These are phyloP conservation scores for Drosophila infuscata DNA, from an alignment of 2,888 invertebrate genomes.

Conservation along the genomic window DNA sequence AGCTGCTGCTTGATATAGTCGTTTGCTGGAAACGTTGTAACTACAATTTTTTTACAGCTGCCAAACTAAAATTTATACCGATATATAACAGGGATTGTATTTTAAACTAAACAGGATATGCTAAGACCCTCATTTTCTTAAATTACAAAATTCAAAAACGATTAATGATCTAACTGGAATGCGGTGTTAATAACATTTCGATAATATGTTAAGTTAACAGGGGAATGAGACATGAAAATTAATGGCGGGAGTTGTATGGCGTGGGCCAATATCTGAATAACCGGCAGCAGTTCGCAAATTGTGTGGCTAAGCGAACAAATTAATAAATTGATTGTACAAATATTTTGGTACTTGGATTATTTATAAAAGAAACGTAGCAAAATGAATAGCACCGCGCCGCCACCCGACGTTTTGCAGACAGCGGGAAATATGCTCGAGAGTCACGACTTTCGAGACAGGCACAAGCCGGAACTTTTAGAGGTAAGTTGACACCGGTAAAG, in stretches of 20 bases:
- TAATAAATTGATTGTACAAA: conserved; percentile 1
- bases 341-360: conserved; percentile 3
- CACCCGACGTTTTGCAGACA: conserved; percentile 89
- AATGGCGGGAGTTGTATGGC: conserved; percentile 65
- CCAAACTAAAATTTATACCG: background rate
- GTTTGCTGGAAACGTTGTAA: background rate
- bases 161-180: background rate
- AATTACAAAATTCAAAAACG: background rate
- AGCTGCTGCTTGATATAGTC: background rate
- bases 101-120: too few species aligned
- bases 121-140: too few species aligned
- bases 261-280: conserved; percentile 41
- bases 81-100: background rate
- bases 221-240: conserved; percentile 27
- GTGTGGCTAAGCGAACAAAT: background rate
- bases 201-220: conserved; percentile 19
- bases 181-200: conserved; percentile 28
- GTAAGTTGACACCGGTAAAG: conserved; percentile 57
- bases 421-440: conserved; percentile 93
- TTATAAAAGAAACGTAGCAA: background rate
- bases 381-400: conserved; percentile 81
- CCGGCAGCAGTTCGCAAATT: conserved; percentile 52
- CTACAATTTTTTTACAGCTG: background rate
- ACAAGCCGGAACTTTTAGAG: conserved; percentile 82
- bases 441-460: conserved; percentile 85